A percentile compares a stretch with the other conserved stretches of the same genome.
Conservation (phyloP, 2,797 vertebrate species). For the Paedocypris micromegethes region DNA sequence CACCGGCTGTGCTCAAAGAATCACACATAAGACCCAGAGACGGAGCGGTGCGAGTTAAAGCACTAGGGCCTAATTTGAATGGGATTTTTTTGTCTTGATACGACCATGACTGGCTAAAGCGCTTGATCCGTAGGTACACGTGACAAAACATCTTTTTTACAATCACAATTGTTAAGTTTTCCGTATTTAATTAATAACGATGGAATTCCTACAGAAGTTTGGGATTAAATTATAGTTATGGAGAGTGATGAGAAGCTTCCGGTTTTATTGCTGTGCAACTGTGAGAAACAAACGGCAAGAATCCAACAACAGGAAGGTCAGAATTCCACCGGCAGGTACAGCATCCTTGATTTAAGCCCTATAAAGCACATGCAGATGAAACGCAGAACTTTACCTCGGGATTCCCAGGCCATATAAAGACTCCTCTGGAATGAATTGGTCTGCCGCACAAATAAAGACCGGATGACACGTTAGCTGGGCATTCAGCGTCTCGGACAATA, state of each 20-base stretch:
- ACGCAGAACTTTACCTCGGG: constrained; percentile 6
- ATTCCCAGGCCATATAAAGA: constrained; percentile 42
- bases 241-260: constrained; percentile 31
- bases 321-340: neutral
- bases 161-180: too few species aligned
- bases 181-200: too few species aligned
- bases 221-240: constrained; percentile 30
- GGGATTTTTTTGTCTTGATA: too few species aligned
- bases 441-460: constrained; percentile 25
- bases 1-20: constrained; percentile 44
- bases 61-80: too few species aligned
- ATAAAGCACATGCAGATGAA: constrained; percentile 9
- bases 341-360: constrained; percentile 5
- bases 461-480: constrained; percentile 27
- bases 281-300: constrained; percentile 12
- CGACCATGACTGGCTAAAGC: too few species aligned
- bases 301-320: constrained; percentile 19
- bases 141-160: too few species aligned
- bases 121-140: too few species aligned
- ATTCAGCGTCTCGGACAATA: neutral
- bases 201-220: constrained; percentile 19
- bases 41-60: too few species aligned
- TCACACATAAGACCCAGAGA: constrained; percentile 12
- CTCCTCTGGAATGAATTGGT: constrained; percentile 38
- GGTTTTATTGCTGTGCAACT: neutral